A percentile compares a stretch with the other conserved stretches of the same genome.
These are phyloP conservation scores for Lacerta bilineata DNA, from an alignment of 2,797 vertebrate species.

Conservation along the genomic window DNA sequence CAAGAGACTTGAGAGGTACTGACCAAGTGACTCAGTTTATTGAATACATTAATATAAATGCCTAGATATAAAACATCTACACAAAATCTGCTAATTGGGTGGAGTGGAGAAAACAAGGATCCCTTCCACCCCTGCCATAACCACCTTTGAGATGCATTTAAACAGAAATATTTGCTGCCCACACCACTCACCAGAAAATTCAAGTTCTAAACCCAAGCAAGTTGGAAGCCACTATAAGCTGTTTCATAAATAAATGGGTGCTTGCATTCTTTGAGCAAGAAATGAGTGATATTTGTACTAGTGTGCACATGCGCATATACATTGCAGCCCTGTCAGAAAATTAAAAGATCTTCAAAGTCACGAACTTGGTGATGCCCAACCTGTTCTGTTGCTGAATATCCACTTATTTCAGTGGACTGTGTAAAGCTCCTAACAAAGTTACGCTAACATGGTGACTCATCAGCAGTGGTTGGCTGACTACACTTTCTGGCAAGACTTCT, in stretches of 20 bases:
- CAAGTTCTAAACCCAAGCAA: slow-evolving; percentile 39
- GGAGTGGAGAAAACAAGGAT: neutral
- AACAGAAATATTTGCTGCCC: neutral
- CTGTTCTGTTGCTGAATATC: neutral
- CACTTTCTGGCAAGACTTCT: neutral
- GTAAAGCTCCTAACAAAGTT: neutral
- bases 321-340: neutral
- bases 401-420: neutral
- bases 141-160: slow-evolving; percentile 40
- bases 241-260: neutral
- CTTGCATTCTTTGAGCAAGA: slow-evolving; percentile 37
- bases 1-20: slow-evolving; percentile 41
- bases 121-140: slow-evolving; percentile 9
- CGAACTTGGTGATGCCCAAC: neutral
- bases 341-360: neutral
- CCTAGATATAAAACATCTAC: slow-evolving; percentile 63
- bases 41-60: slow-evolving; percentile 17
- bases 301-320: neutral
- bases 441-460: neutral
- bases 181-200: neutral
- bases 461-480: neutral
- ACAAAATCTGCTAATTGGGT: slow-evolving; percentile 50
- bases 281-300: slow-evolving; percentile 15
- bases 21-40: slow-evolving; percentile 57
- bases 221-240: neutral